phyloP scores from a whole-genome alignment of 2,113 vertebrate species.

The Sceloporus tristichus region DNA sequence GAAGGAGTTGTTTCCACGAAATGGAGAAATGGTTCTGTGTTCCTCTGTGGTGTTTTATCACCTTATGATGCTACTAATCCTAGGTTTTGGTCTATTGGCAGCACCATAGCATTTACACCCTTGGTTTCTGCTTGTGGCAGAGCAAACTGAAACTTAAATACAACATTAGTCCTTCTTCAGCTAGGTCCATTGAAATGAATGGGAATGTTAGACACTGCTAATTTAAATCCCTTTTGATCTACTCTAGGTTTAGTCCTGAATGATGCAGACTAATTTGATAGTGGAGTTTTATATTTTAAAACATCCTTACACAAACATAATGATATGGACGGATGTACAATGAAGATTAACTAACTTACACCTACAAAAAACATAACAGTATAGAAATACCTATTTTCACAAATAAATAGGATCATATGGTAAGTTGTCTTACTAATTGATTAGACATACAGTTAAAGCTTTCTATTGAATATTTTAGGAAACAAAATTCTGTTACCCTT shows the following conservation, averaged over 20 bases:
- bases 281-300: background rate
- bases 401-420: background rate
- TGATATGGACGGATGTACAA: background rate
- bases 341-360: background rate
- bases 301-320: background rate
- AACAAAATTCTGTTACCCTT: constrained; percentile 80
- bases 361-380: background rate
- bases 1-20: background rate
- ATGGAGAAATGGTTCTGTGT: background rate
- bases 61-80: background rate
- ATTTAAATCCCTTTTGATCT: too few relatives aligned
- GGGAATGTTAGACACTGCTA: too few relatives aligned
- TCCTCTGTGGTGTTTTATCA: background rate
- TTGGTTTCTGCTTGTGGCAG: background rate
- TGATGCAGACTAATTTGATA: background rate
- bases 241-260: background rate
- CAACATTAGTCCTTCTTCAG: too few relatives aligned
- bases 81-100: background rate
- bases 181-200: too few relatives aligned
- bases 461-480: constrained; percentile 4
- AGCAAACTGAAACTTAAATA: background rate
- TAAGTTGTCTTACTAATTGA: background rate
- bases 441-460: constrained; percentile 11
- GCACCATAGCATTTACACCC: too few relatives aligned
- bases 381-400: too few relatives aligned